phyloP scores from a whole-genome alignment of 2,797 vertebrate genomes.

The Manis javanica region DNA sequence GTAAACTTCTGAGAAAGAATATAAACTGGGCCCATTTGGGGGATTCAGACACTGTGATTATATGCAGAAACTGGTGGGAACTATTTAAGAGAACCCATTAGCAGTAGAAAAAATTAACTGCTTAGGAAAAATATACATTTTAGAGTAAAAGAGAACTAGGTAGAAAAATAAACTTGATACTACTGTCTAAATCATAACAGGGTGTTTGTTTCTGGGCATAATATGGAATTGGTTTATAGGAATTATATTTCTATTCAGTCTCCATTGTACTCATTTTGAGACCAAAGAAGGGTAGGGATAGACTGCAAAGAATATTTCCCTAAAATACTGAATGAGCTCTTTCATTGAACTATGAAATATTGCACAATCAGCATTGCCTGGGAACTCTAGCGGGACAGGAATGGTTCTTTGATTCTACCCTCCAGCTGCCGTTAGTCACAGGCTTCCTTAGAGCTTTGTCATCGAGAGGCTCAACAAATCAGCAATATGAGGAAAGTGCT shows the following conservation, averaged over 20 bases:
- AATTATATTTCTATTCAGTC: not conserved
- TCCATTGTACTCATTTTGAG: not conserved
- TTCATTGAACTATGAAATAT: not conserved
- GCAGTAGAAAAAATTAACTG: not conserved
- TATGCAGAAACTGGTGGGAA: not conserved
- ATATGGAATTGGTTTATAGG: not conserved
- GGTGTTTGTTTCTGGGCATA: not conserved
- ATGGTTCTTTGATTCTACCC: not conserved
- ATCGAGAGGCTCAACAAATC: not conserved
- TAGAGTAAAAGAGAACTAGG: not conserved
- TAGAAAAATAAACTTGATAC: not conserved
- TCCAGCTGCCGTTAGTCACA: not conserved
- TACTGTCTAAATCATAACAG: not conserved
- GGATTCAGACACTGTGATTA: not conserved
- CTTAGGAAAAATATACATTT: not conserved
- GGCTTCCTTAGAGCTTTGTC: not conserved
- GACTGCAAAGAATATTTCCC: not conserved
- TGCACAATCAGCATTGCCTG: not conserved
- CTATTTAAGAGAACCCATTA: not conserved
- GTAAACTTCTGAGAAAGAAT: not conserved
- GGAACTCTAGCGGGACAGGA: not conserved
- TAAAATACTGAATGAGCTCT: not conserved
- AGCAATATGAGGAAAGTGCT: rapidly evolving
- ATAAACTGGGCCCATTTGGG: not conserved
- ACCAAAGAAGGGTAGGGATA: not conserved